Evolutionary conservation across 2,888 invertebrate species (phyloP).

Genomic region (Melieria crassipennis): DNA sequence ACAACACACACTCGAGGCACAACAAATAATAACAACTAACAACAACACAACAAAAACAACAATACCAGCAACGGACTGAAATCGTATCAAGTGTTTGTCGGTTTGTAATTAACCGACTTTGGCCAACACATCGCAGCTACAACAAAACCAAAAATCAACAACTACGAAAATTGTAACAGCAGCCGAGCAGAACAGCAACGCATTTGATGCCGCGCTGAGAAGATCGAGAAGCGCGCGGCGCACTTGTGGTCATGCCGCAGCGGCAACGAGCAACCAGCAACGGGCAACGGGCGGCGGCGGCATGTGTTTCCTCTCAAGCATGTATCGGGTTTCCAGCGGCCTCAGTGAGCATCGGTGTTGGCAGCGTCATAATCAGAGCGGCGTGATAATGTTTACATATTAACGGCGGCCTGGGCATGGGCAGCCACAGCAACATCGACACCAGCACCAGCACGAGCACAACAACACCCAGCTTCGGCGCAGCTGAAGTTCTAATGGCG

Average conservation of each 20-base stretch:
- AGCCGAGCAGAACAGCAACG: background rate
- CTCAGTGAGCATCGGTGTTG: background rate
- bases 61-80: slow-evolving; percentile 5
- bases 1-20: too few species aligned
- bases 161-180: slow-evolving; percentile 17
- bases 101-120: slow-evolving; percentile 60
- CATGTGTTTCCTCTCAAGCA: slow-evolving; percentile 24
- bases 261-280: background rate
- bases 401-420: too few species aligned
- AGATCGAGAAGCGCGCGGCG: background rate
- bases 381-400: too few species aligned
- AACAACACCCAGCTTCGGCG: too few species aligned
- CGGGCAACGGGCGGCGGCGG: slow-evolving; percentile 10
- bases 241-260: slow-evolving; percentile 6
- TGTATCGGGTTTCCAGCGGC: slow-evolving; percentile 22
- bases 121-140: slow-evolving; percentile 39
- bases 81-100: slow-evolving; percentile 46
- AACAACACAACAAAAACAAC: slow-evolving; percentile 31
- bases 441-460: slow-evolving; percentile 1
- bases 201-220: background rate
- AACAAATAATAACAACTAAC: slow-evolving; percentile 30
- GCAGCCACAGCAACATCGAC: background rate
- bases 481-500: background rate
- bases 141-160: slow-evolving; percentile 34
- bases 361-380: background rate